Evolutionary conservation across 2,113 vertebrate genomes (phyloP), one percentile per base, ranked within the genome.

Genomic region (Orycteropus afer): DNA sequence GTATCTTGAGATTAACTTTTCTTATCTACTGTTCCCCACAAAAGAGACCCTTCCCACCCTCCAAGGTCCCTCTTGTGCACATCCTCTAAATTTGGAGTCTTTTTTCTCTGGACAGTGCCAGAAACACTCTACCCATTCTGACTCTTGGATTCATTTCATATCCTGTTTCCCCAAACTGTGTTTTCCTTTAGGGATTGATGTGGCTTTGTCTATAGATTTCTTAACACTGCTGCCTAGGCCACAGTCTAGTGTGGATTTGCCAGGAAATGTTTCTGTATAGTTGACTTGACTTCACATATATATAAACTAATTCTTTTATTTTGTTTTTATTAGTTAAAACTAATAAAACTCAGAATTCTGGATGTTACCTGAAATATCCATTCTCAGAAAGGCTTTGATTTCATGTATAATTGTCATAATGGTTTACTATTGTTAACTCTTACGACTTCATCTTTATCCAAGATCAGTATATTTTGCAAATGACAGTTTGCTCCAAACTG

Each of bases 251-350:
- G 47, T n/a, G 47, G 77, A 76, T 94, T 23, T 55, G 25, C n/a
- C 13, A 29, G 37, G 65, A 88, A 90, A 69, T 63, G 23, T 84
- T 90, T 81, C 27, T 67, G 10, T 84, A 22, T 6, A 4, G 17
- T 37, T 65, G 53, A 69, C 18, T 77, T 86, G 42, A 93, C 53
- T 76, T 84, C 55, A 37, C 51, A 47, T 51, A 67, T 51, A 17
- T 51, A 61, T 77, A 34, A 69, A 40, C 34, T 89, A 55, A 67
- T 57, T 17, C 5, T 42, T 82, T 79, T 29, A 27, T 69, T 89
- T 89, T n/a, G 20, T 77, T 86, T 96, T 90, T 89, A 37, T 87
- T 80, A 65, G 11, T 86, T 67, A 86, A 67, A 77, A 49, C 42
- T 87, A 13, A n/a, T n/a, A n/a, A n/a, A n/a, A n/a, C n/a, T n/a